phyloP scores from a whole-genome alignment of 2,797 vertebrate species.

The Poeciliopsis paucimaculata region DNA sequence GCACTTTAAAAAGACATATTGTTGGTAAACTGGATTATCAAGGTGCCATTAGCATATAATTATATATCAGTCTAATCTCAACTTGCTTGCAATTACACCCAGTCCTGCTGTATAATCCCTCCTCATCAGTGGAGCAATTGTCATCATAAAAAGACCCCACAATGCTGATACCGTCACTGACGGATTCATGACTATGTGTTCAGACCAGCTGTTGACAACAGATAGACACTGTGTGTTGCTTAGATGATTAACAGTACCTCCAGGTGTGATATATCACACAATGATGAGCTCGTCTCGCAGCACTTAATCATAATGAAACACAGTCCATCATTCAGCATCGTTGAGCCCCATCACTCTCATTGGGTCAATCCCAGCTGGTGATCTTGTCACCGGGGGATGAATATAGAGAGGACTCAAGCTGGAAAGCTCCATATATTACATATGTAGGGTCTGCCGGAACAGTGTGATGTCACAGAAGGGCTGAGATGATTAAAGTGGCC shows the following conservation, averaged over 20 bases:
- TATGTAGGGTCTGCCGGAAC: slow-evolving; percentile 11
- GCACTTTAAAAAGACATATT: not conserved
- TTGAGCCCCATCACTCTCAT: slow-evolving; percentile 61
- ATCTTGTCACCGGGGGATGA: slow-evolving; percentile 31
- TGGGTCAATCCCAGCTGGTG: slow-evolving; percentile 36
- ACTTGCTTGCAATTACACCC: slow-evolving; percentile 24
- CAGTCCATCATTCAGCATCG: slow-evolving; percentile 55
- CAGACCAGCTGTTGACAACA: slow-evolving; percentile 44
- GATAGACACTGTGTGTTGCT: slow-evolving; percentile 56
- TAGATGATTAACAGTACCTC: slow-evolving; percentile 74
- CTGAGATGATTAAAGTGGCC: slow-evolving; percentile 66
- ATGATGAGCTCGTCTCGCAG: slow-evolving; percentile 50
- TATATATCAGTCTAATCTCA: slow-evolving; percentile 33
- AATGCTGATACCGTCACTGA: slow-evolving; percentile 35
- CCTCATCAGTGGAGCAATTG: slow-evolving; percentile 28
- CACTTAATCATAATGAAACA: slow-evolving; percentile 68
- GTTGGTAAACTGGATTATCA: slow-evolving; percentile 44
- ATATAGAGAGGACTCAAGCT: slow-evolving; percentile 8
- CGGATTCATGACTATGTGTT: slow-evolving; percentile 41
- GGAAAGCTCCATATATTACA: slow-evolving; percentile 8
- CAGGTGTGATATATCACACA: slow-evolving; percentile 58
- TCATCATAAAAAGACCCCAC: slow-evolving; percentile 24
- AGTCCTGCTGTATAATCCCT: slow-evolving; percentile 51
- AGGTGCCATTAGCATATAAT: slow-evolving; percentile 43
- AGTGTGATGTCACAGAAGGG: slow-evolving; percentile 46